These are phyloP conservation scores for Listrodromus nycthemerus DNA, from an alignment of 2,888 invertebrate genomes.

Conservation along the genomic window DNA sequence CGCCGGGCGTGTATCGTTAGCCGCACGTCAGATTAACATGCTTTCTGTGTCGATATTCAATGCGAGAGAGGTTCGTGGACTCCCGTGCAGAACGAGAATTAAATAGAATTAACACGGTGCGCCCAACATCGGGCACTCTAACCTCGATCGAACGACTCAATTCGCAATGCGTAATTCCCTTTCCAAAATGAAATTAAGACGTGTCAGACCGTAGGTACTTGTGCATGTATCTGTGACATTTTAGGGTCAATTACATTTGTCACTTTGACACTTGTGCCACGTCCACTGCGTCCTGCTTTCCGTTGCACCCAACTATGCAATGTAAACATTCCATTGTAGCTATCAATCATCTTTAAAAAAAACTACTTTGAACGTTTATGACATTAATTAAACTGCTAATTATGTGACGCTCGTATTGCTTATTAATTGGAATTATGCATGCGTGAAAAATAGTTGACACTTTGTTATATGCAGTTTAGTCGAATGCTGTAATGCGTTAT, in stretches of 20 bases:
- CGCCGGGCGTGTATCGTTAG: conserved; percentile 19
- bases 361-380: background rate
- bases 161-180: conserved; percentile 28
- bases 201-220: conserved; percentile 4
- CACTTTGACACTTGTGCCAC: background rate
- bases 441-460: background rate
- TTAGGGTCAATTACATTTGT: conserved; percentile 12
- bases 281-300: background rate
- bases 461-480: background rate
- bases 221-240: conserved; percentile 9
- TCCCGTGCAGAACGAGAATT: conserved; percentile 1
- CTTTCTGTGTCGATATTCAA: conserved; percentile 57
- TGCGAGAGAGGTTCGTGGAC: conserved; percentile 29
- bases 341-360: background rate
- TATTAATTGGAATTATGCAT: background rate
- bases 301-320: background rate
- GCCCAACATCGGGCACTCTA: background rate
- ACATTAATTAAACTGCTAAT: background rate
- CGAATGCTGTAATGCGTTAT: too few relatives aligned
- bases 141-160: conserved; percentile 8
- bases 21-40: conserved; percentile 16
- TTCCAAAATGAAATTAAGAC: conserved; percentile 30
- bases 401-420: background rate
- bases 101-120: conserved; percentile 2
- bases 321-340: background rate